A percentile compares a stretch with the other conserved stretches of the same genome.
phyloP scores from a whole-genome alignment of 1,140 invertebrate species.

The Centruroides sculpturatus region DNA sequence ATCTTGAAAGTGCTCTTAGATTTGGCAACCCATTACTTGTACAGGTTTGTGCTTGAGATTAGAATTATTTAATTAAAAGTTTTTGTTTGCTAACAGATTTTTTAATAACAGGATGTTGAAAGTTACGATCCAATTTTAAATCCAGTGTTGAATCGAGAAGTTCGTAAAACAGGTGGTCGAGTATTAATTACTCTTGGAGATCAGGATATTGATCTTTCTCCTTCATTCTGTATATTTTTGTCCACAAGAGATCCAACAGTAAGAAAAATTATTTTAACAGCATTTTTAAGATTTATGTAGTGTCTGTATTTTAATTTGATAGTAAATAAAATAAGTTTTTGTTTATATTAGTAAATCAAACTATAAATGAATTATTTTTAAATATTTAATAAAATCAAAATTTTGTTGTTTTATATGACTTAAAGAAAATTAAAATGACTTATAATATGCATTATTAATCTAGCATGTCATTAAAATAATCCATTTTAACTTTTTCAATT shows the following conservation, averaged over 20 bases:
- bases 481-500: too few species aligned
- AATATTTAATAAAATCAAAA: too few species aligned
- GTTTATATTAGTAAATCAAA: too few species aligned
- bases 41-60: constrained; percentile 31
- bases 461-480: too few species aligned
- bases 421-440: too few species aligned
- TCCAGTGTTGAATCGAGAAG: constrained; percentile 91
- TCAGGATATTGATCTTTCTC: constrained; percentile 99
- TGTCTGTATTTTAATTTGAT: too few species aligned
- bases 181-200: constrained; percentile 96
- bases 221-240: constrained; percentile 97
- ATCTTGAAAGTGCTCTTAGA: constrained; percentile 90
- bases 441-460: too few species aligned
- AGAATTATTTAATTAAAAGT: neutral
- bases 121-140: constrained; percentile 99
- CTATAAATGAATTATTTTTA: too few species aligned
- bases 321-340: too few species aligned
- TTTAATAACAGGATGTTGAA: constrained; percentile 72
- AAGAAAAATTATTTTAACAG: constrained; percentile 14
- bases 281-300: neutral
- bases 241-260: constrained; percentile 95
- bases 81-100: constrained; percentile 3
- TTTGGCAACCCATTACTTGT: constrained; percentile 98
- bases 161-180: constrained; percentile 88
- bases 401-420: too few species aligned